Evolutionary conservation across 2,888 invertebrate genomes (phyloP).

Genomic region (Cheilosia variabilis): DNA sequence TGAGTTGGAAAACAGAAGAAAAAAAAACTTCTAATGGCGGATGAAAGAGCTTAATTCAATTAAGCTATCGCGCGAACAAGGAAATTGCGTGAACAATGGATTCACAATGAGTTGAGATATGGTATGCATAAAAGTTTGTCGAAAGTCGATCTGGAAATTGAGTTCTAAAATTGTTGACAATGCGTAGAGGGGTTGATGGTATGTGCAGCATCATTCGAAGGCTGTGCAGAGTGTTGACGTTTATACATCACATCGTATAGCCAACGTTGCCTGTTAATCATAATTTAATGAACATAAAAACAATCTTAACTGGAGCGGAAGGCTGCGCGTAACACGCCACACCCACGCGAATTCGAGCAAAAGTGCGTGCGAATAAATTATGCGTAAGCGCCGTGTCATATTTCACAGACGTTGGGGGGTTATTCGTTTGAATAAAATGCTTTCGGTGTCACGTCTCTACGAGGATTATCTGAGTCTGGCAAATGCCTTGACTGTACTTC

Average conservation of each 20-base stretch:
- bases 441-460: conserved; percentile 3
- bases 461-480: neutral
- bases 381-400: conserved; percentile 33
- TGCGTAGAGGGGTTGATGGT: conserved; percentile 5
- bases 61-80: conserved; percentile 43
- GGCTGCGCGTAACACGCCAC: conserved; percentile 2
- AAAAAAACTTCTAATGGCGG: conserved; percentile 14
- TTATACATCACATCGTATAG: conserved; percentile 3
- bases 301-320: conserved; percentile 62
- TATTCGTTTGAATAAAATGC: neutral
- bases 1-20: conserved; percentile 18
- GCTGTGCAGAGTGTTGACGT: conserved; percentile 8
- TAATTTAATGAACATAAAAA: conserved; percentile 61
- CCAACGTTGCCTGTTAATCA: conserved; percentile 39
- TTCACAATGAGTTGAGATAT: conserved; percentile 40
- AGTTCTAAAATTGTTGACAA: conserved; percentile 50
- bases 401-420: conserved; percentile 11
- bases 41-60: conserved; percentile 44
- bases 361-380: conserved; percentile 49
- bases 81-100: conserved; percentile 58
- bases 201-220: neutral
- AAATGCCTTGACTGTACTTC: neutral
- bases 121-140: neutral
- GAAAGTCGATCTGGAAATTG: conserved; percentile 50
- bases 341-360: conserved; percentile 2